Evolutionary conservation across 2,888 invertebrate species (phyloP), one percentile per base, ranked within the genome.

Genomic region (Heliconius erato): DNA sequence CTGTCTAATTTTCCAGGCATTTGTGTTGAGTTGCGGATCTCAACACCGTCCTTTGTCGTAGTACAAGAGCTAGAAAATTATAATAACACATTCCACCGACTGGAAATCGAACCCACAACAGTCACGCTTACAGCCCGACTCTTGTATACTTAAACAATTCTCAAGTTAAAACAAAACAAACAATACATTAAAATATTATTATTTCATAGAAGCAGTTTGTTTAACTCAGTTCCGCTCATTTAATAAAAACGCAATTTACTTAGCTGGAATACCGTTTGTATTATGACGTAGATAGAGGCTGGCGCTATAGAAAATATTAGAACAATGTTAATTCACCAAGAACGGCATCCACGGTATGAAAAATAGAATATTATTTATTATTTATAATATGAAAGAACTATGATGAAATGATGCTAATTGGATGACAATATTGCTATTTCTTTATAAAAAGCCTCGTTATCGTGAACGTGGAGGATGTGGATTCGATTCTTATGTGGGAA

Each of bases 191-290:
- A 72, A 44, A 72, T 63, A 63, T n/a, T 63, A 63, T n/a, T 72
- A 74, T 49, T 49, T 54, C 12, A 74, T 28, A 74, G 23, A 69
- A 69, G 16, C 28, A 32, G 16, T 76, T 76, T 76, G 23, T 59
- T 54, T 74, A 23, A 40, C 80, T 74, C 72, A 65, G 23, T 74
- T 54, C 40, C 7, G 26, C 54, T 76, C 44, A 59, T 76, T 79
- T 74, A 59, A 82, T 79, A 82, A 74, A 82, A 79, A 76, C 69
- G 63, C 69, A 79, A 82, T 82, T 74, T 44, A 79, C 71, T 71
- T 79, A 32, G 35, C 19, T 59, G n/a, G 63, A 69, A 69, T 76
- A 79, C 35, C 28, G 76, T 54, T 82, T 79, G 59, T 63, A 76
- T 76, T 79, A 16, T 63, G 59, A 79, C 79, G 63, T 72, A 16